Percentiles rank a stretch among this genome's conserved stretches.
Evolutionary conservation across 2,888 invertebrate species (phyloP).

Genomic region (Trissolcus brochymenae): DNA sequence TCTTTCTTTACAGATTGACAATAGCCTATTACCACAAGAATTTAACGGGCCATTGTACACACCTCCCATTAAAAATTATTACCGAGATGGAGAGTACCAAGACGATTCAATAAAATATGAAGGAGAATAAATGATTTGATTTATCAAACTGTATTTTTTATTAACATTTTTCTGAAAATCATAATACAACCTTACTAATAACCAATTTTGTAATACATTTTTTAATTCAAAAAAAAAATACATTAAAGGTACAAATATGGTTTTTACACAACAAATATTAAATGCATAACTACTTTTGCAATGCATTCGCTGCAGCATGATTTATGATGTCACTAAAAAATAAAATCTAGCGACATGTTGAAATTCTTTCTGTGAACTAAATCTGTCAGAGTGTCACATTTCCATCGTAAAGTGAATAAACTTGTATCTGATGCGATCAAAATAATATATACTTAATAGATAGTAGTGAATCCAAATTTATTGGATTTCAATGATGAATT

Average conservation of each 20-base stretch:
- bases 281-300: not conserved
- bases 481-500: no score
- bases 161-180: not conserved
- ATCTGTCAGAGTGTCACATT: not conserved
- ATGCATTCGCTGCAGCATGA: no score
- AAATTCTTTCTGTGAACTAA: constrained; percentile 1
- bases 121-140: constrained; percentile 23
- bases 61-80: constrained; percentile 88
- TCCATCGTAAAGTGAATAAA: no score
- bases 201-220: no score
- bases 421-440: no score
- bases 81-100: constrained; percentile 93
- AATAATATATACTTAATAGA: no score
- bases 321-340: not conserved
- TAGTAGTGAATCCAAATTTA: no score
- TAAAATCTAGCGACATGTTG: not conserved
- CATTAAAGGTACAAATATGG: not conserved
- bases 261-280: not conserved
- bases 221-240: not conserved
- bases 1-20: constrained; percentile 25
- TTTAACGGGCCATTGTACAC: constrained; percentile 87
- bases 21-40: constrained; percentile 78
- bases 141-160: constrained; percentile 10
- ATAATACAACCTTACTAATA: not conserved
- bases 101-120: constrained; percentile 84